Percentiles rank a stretch among this genome's conserved stretches.
Conservation (phyloP, 2,888 invertebrate species). For the Apoda limacodes region DNA sequence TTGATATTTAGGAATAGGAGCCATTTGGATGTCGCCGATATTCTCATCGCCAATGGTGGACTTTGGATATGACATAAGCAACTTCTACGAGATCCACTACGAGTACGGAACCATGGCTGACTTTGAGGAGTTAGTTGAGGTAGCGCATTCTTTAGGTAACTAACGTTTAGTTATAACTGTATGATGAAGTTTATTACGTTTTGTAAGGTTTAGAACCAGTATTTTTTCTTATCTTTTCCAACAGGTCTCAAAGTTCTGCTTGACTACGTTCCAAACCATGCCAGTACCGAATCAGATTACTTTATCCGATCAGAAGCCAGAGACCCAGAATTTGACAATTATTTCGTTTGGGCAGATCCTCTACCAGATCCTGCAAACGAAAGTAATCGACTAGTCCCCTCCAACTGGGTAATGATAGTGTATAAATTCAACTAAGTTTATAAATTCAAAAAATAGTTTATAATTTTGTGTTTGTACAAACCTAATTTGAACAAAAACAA, state of each 20-base stretch:
- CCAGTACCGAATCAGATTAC: conserved; percentile 83
- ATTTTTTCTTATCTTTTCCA: too few species aligned
- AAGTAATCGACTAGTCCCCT: conserved; percentile 35
- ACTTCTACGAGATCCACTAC: conserved; percentile 74
- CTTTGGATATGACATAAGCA: conserved; percentile 82
- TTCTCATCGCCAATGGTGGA: conserved; percentile 82
- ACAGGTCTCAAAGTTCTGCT: conserved; percentile 59
- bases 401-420: conserved; percentile 64
- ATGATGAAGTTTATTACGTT: too few species aligned
- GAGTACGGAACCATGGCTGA: conserved; percentile 78
- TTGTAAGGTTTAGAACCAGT: too few species aligned
- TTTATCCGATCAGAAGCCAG: conserved; percentile 74
- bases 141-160: too few species aligned
- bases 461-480: too few species aligned
- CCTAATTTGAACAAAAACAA: too few species aligned
- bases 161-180: too few species aligned
- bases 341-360: conserved; percentile 78
- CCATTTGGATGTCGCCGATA: conserved; percentile 79
- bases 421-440: too few species aligned
- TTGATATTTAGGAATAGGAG: conserved; percentile 72
- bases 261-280: conserved; percentile 73
- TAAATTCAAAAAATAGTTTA: too few species aligned
- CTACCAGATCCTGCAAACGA: conserved; percentile 34
- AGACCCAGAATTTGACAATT: conserved; percentile 74
- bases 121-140: conserved; percentile 73